phyloP scores from a whole-genome alignment of 2,888 invertebrate genomes.

The Nemotelus pantherinus region DNA sequence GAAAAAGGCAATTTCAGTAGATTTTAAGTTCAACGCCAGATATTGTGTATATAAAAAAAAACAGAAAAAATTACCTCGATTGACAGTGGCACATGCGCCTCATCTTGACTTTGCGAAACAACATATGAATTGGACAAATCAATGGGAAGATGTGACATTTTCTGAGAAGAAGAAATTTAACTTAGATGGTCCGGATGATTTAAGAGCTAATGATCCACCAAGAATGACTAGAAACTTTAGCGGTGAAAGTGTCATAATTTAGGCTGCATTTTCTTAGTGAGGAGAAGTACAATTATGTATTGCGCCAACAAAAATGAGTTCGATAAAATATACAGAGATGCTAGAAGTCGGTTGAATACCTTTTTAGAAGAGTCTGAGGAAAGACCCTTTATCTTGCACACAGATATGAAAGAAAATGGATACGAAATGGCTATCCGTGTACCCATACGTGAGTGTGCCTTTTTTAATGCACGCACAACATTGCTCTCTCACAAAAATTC shows the following conservation, averaged over 20 bases:
- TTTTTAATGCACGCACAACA: no score
- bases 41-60: not conserved
- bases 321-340: not conserved
- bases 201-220: constrained; percentile 1
- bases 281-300: constrained; percentile 3
- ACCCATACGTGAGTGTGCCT: no score
- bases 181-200: not conserved
- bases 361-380: not conserved
- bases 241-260: not conserved
- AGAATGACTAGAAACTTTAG: not conserved
- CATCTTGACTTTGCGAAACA: not conserved
- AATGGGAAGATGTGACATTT: not conserved
- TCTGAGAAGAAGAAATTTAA: not conserved
- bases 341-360: not conserved
- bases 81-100: not conserved
- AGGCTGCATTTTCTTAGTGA: not conserved
- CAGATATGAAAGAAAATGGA: no score
- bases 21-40: not conserved
- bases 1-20: not conserved
- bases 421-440: no score
- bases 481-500: no score
- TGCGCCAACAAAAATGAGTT: not conserved
- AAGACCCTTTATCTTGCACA: not conserved
- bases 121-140: not conserved
- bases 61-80: not conserved